Evolutionary conservation across 2,888 invertebrate genomes (phyloP), one percentile per base, ranked within the genome.

Genomic region (Petrolisthes cinctipes): DNA sequence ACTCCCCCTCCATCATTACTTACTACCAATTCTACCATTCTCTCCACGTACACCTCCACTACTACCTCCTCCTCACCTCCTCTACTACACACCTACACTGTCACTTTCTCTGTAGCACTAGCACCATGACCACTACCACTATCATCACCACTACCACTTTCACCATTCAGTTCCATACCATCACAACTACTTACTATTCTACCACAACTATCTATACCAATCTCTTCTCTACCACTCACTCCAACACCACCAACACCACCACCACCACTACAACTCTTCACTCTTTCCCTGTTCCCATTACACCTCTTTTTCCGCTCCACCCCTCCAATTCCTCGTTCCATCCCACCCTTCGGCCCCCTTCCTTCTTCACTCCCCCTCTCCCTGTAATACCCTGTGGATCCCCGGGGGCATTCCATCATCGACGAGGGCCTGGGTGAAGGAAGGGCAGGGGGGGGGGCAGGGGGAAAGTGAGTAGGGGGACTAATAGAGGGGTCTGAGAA

Each of bases 401-500:
- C n/a, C n/a, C n/a, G n/a, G n/a, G n/a, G n/a, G n/a, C n/a, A n/a
- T n/a, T n/a, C n/a, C n/a, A n/a, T n/a, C n/a, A n/a, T n/a, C n/a
- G n/a, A n/a, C n/a, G n/a, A n/a, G n/a, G n/a, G n/a, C n/a, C n/a
- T n/a, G n/a, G n/a, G n/a, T n/a, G n/a, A n/a, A n/a, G n/a, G n/a
- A n/a, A n/a, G n/a, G n/a, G n/a, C n/a, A n/a, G n/a, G n/a, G n/a
- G n/a, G n/a, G n/a, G n/a, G n/a, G n/a, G n/a, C n/a, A n/a, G n/a
- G n/a, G n/a, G n/a, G n/a, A n/a, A n/a, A n/a, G n/a, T n/a, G n/a
- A n/a, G n/a, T n/a, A n/a, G n/a, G n/a, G n/a, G n/a, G n/a, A n/a
- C n/a, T n/a, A n/a, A n/a, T n/a, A n/a, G n/a, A n/a, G 51, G 23
- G 85, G 85, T 79, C 68, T 79, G 66, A 78, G 76, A 23, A 53